These are phyloP conservation scores for Lethrus apterus DNA, from an alignment of 1,140 invertebrate species.

Conservation along the genomic window DNA sequence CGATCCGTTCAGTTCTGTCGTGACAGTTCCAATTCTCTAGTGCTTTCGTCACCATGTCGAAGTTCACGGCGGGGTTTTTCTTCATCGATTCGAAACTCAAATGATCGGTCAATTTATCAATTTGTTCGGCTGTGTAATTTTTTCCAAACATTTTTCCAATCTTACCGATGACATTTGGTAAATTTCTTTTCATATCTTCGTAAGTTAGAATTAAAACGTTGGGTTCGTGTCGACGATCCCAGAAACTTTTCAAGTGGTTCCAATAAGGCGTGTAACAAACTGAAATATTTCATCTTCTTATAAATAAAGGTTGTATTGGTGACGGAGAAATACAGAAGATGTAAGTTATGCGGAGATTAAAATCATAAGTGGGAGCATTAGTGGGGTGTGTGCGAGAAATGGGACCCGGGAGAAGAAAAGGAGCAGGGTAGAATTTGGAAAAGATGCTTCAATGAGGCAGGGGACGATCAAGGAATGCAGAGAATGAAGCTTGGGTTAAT, in stretches of 20 bases:
- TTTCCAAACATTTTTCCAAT: slow-evolving; percentile 53
- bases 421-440: too few relatives aligned
- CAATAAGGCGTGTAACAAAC: slow-evolving; percentile 49
- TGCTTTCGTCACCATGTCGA: slow-evolving; percentile 31
- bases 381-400: too few relatives aligned
- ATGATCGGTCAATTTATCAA: slow-evolving; percentile 48
- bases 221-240: slow-evolving; percentile 45
- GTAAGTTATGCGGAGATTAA: too few relatives aligned
- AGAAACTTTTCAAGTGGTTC: slow-evolving; percentile 52
- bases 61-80: slow-evolving; percentile 63
- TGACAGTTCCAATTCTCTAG: neutral
- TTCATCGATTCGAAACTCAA: slow-evolving; percentile 60
- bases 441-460: too few relatives aligned
- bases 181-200: slow-evolving; percentile 61
- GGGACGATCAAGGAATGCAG: too few relatives aligned
- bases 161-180: slow-evolving; percentile 49
- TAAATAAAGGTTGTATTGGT: too few relatives aligned
- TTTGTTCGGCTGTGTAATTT: slow-evolving; percentile 44
- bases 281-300: too few relatives aligned
- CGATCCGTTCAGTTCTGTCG: neutral
- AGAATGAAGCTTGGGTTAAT: too few relatives aligned
- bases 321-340: too few relatives aligned
- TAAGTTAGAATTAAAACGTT: slow-evolving; percentile 58
- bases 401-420: too few relatives aligned
- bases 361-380: too few relatives aligned